A percentile compares a stretch with the other conserved stretches of the same genome.
These are phyloP conservation scores for Drosophila tripunctata DNA, from an alignment of 2,888 invertebrate genomes.

Conservation along the genomic window DNA sequence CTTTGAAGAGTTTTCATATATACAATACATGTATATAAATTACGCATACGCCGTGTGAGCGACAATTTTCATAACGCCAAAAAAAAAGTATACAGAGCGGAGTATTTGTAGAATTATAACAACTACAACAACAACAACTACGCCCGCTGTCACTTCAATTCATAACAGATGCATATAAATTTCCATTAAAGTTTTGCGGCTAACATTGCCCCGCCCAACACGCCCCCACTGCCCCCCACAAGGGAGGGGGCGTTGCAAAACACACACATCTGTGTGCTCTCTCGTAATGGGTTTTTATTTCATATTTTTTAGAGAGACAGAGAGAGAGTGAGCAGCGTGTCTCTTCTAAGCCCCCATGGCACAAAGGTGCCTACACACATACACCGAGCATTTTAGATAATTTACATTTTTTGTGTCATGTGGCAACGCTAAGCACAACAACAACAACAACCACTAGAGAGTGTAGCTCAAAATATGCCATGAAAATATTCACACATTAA, in stretches of 20 bases:
- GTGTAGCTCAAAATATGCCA: conserved; percentile 29
- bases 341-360: conserved; percentile 12
- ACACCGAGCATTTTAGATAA: conserved; percentile 54
- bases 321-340: background rate
- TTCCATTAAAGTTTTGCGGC: conserved; percentile 65
- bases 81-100: conserved; percentile 4
- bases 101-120: conserved; percentile 24
- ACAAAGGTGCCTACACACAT: conserved; percentile 53
- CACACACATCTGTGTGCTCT: conserved; percentile 37
- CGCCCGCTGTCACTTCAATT: conserved; percentile 73
- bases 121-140: conserved; percentile 32
- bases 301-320: too few relatives aligned
- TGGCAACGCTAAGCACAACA: conserved; percentile 25
- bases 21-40: conserved; percentile 47
- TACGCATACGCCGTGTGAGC: conserved; percentile 65
- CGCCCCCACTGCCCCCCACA: background rate
- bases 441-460: conserved; percentile 8
- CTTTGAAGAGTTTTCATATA: conserved; percentile 9
- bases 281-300: too few relatives aligned
- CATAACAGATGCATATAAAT: conserved; percentile 77
- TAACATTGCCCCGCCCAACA: background rate
- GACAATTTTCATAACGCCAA: conserved; percentile 15
- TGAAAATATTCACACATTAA: conserved; percentile 65
- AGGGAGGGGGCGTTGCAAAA: background rate
- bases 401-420: conserved; percentile 66